Percentiles rank a stretch among this genome's conserved stretches.
These are phyloP conservation scores for Sarcophilus harrisii DNA, from an alignment of 2,797 vertebrate species.

Conservation along the genomic window DNA sequence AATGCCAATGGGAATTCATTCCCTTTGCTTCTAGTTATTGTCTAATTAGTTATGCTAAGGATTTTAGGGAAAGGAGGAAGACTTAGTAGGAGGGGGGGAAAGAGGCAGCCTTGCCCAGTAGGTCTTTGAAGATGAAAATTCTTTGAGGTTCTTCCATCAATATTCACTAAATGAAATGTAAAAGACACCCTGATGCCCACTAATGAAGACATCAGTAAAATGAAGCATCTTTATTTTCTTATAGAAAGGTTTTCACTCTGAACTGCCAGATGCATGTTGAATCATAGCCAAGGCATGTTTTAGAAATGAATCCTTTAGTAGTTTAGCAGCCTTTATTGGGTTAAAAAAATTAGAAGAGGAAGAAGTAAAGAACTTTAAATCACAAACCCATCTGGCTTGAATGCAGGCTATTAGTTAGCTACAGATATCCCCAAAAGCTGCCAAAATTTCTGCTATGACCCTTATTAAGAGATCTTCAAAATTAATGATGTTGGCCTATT, in stretches of 20 bases:
- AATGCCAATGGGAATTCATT: neutral
- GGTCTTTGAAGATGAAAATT: conserved; percentile 51
- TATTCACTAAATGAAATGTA: conserved; percentile 35
- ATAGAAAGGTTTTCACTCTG: conserved; percentile 2
- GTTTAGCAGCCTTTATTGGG: neutral
- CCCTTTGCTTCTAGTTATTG: neutral
- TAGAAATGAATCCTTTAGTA: conserved; percentile 30
- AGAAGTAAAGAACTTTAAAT: conserved; percentile 35
- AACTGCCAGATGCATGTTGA: conserved; percentile 26
- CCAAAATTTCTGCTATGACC: conserved; percentile 37
- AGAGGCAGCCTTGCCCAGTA: neutral
- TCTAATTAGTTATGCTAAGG: neutral
- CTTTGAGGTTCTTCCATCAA: neutral
- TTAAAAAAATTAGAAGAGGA: conserved; percentile 27
- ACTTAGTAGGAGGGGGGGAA: neutral
- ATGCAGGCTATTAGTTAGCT: conserved; percentile 11
- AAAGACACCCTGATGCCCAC: neutral
- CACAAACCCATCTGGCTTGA: conserved; percentile 57
- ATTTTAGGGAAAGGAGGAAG: neutral
- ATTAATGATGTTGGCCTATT: conserved; percentile 50
- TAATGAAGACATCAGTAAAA: conserved; percentile 30
- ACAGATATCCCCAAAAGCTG: conserved; percentile 43
- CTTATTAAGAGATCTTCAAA: conserved; percentile 52
- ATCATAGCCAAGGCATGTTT: neutral
- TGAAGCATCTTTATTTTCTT: conserved; percentile 32